Conservation (phyloP, 2,113 vertebrate species). For the Pangasianodon gigas region DNA sequence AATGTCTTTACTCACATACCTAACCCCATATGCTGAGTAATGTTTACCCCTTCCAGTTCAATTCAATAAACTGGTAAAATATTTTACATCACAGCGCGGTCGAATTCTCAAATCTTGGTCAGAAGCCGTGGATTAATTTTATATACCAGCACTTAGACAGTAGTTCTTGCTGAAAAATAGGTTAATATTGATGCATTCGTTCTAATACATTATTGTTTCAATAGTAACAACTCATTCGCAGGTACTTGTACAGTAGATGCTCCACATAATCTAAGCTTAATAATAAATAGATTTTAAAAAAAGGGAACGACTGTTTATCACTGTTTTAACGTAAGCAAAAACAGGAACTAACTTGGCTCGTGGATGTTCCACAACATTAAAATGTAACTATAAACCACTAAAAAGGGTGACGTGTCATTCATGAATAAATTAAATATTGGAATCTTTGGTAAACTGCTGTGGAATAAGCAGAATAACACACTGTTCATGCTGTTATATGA, state of each 20-base stretch:
- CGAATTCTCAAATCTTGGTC: background rate
- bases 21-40: background rate
- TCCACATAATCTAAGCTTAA: no score
- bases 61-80: background rate
- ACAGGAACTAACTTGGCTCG: background rate
- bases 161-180: no score
- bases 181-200: no score
- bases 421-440: background rate
- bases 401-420: background rate
- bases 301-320: background rate
- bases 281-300: no score
- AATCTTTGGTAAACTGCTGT: background rate
- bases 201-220: no score
- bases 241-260: no score
- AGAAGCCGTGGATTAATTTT: background rate
- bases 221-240: no score
- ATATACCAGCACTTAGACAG: no score
- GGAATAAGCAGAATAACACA: background rate
- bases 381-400: background rate
- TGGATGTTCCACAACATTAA: background rate
- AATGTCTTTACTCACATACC: background rate
- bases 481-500: background rate
- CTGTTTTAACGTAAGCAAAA: background rate
- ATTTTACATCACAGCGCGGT: background rate
- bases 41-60: background rate